These are phyloP conservation scores for Monomorium pharaonis DNA, from an alignment of 1,140 invertebrate species.

Conservation along the genomic window DNA sequence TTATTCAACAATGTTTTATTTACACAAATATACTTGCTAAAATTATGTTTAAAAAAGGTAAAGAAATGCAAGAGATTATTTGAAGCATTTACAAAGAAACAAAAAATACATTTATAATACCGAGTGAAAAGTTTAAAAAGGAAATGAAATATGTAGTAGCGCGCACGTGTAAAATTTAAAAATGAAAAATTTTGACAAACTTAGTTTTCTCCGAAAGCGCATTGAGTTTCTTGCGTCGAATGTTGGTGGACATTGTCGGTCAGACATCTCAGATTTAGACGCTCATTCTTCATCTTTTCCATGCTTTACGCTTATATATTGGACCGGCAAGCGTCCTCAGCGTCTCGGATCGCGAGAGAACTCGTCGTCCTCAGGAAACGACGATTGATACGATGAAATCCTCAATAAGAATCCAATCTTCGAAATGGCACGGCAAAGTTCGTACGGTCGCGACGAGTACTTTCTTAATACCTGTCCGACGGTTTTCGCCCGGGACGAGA, in stretches of 20 bases:
- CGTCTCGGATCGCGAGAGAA: not conserved
- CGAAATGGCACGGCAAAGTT: slow-evolving; percentile 51
- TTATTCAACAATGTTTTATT: not conserved
- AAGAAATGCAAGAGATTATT: not conserved
- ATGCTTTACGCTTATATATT: not conserved
- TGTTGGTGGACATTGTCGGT: not conserved
- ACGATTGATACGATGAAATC: slow-evolving; percentile 48
- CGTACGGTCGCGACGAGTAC: slow-evolving; percentile 20
- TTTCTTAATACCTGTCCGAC: slow-evolving; percentile 42
- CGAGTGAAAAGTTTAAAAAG: not conserved
- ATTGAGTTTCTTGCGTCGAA: not conserved
- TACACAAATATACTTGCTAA: no score
- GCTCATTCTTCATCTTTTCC: not conserved
- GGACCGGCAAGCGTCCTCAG: not conserved
- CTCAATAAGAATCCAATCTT: slow-evolving; percentile 56
- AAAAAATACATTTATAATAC: not conserved
- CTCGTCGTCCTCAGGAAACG: not conserved
- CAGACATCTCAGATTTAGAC: not conserved
- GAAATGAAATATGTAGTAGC: not conserved
- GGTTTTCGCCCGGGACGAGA: not conserved
- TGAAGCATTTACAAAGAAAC: not conserved
- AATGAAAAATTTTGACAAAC: not conserved
- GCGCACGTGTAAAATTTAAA: not conserved
- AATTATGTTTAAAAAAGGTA: no score
- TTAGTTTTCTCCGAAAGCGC: not conserved